These are phyloP conservation scores for Yoshiicerus persimilis DNA, from an alignment of 1,140 invertebrate species.

Conservation along the genomic window DNA sequence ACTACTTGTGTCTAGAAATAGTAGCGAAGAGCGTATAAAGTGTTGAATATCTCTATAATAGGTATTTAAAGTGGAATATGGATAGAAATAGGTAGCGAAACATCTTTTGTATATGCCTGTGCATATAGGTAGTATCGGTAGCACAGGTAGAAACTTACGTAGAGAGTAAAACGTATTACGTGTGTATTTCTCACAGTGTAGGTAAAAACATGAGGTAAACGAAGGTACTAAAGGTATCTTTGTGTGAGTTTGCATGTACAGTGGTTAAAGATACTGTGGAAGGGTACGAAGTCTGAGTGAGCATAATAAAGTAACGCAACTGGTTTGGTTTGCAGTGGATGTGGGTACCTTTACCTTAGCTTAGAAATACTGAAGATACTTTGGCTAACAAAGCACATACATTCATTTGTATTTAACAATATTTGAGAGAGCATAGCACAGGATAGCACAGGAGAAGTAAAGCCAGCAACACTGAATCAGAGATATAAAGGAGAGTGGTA, in stretches of 20 bases:
- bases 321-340: neutral
- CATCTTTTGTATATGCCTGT: too few species aligned
- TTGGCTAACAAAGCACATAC: neutral
- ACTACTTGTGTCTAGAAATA: too few species aligned
- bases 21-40: too few species aligned
- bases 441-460: neutral
- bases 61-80: too few species aligned
- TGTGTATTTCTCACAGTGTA: neutral
- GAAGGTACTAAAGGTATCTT: neutral
- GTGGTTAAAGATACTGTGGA: too few species aligned
- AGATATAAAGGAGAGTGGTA: neutral
- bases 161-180: neutral
- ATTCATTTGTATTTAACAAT: too few species aligned
- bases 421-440: too few species aligned
- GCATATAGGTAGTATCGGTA: too few species aligned
- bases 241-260: neutral
- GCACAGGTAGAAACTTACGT: neutral
- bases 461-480: neutral
- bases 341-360: neutral
- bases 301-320: neutral
- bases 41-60: too few species aligned
- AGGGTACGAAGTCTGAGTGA: too few species aligned
- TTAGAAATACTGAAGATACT: neutral
- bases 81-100: too few species aligned
- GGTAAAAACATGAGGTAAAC: neutral